phyloP scores from a whole-genome alignment of 2,113 vertebrate species.

The Pycnonotus jocosus region DNA sequence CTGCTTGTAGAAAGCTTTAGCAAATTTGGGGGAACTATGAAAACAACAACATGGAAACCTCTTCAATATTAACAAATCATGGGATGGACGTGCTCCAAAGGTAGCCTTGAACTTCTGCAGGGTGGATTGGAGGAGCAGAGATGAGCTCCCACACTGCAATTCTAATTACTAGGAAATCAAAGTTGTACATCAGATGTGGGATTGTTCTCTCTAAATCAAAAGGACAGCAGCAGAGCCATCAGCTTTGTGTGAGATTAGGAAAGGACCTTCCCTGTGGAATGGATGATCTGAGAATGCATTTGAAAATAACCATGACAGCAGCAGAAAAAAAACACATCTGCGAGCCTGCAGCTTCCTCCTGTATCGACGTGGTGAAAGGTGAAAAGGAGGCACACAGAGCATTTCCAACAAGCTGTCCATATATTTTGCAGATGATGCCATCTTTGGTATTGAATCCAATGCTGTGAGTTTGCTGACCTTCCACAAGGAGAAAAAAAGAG shows the following conservation, averaged over 20 bases:
- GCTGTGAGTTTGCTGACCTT: background rate
- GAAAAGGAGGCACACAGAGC: background rate
- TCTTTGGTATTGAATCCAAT: background rate
- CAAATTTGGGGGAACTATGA: background rate
- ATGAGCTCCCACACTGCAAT: background rate
- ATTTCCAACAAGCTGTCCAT: background rate
- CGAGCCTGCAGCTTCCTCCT: background rate
- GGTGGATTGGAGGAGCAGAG: background rate
- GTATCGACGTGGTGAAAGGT: background rate
- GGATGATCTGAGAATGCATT: background rate
- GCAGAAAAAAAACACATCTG: background rate
- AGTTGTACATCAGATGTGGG: constrained; percentile 7
- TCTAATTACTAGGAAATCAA: constrained; percentile 55
- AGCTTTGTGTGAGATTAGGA: background rate
- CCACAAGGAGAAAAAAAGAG: background rate
- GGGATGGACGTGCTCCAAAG: background rate
- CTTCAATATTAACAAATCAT: background rate
- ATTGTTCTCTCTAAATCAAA: constrained; percentile 46
- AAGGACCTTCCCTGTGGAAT: constrained; percentile 7
- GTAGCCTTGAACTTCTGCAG: constrained; percentile 15
- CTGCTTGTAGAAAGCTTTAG: background rate
- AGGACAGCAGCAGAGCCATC: background rate
- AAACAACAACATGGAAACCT: background rate
- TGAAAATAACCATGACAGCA: constrained; percentile 16
- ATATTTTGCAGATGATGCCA: background rate